Percentiles rank a stretch among this genome's conserved stretches.
Conservation (phyloP, 2,113 vertebrate genomes). For the Petrocephalus microphthalmus region DNA sequence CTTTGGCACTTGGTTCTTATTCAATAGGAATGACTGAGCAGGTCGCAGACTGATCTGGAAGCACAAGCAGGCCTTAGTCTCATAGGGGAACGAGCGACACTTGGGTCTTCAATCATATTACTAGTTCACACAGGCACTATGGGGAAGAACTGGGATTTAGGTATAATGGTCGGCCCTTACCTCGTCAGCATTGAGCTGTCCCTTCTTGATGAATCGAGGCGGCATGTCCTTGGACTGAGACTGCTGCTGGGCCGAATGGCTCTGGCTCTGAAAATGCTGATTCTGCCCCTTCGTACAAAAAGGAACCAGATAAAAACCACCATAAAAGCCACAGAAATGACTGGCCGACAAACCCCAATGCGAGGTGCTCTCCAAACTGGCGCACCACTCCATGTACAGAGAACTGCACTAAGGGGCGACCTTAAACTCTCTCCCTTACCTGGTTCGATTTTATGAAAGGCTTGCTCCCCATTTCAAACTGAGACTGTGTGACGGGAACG, state of each 20-base stretch:
- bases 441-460: conserved; percentile 91
- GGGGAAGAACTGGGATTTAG: not conserved
- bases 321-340: too few relatives aligned
- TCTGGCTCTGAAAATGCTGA: conserved; percentile 98
- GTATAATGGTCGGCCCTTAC: conserved; percentile 54
- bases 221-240: conserved; percentile 96
- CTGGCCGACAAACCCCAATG: not conserved
- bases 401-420: not conserved
- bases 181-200: conserved; percentile 97
- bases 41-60: conserved; percentile 93
- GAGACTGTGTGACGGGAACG: conserved; percentile 79
- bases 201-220: conserved; percentile 97
- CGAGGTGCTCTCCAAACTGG: not conserved
- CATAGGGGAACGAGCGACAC: not conserved
- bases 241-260: conserved; percentile 89
- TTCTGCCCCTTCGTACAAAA: conserved; percentile 78
- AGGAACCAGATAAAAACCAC: not conserved
- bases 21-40: conserved; percentile 94
- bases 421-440: conserved; percentile 53
- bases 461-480: conserved; percentile 90
- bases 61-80: not conserved
- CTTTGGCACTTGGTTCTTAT: conserved; percentile 98
- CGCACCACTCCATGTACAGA: not conserved
- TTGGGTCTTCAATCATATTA: conserved; percentile 80
- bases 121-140: conserved; percentile 91